These are phyloP conservation scores for Bombus consobrinus DNA, from an alignment of 1,140 invertebrate species.

Conservation along the genomic window DNA sequence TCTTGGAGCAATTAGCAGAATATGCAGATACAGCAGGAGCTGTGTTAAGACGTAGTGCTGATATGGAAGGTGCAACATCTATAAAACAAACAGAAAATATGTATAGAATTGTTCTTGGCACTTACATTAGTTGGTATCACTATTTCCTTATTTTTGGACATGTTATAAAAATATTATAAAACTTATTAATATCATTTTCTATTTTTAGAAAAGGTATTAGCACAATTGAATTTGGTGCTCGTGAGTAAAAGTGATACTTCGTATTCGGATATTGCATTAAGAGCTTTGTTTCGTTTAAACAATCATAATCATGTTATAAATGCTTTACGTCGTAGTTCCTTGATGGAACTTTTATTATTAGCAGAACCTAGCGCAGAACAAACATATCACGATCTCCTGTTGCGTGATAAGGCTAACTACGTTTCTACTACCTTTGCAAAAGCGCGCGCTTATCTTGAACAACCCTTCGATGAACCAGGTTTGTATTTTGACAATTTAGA, in stretches of 20 bases:
- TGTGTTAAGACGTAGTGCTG: slow-evolving; percentile 84
- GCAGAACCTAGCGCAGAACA: slow-evolving; percentile 93
- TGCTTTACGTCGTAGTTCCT: slow-evolving; percentile 91
- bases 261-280: slow-evolving; percentile 91
- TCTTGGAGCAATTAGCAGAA: slow-evolving; percentile 92
- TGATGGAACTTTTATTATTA: slow-evolving; percentile 90
- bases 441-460: slow-evolving; percentile 75
- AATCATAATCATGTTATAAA: slow-evolving; percentile 97
- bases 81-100: slow-evolving; percentile 82
- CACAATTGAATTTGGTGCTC: slow-evolving; percentile 92
- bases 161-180: slow-evolving; percentile 6
- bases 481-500: slow-evolving; percentile 12
- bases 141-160: slow-evolving; percentile 3
- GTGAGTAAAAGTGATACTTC: slow-evolving; percentile 92
- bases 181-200: slow-evolving; percentile 23
- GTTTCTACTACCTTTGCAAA: slow-evolving; percentile 78
- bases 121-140: slow-evolving; percentile 88
- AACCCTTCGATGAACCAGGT: slow-evolving; percentile 78
- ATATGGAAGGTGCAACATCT: slow-evolving; percentile 82
- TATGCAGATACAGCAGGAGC: slow-evolving; percentile 90
- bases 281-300: slow-evolving; percentile 94
- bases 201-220: slow-evolving; percentile 91
- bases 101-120: slow-evolving; percentile 87
- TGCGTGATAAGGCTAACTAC: slow-evolving; percentile 77
- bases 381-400: slow-evolving; percentile 90